Evolutionary conservation across 2,888 invertebrate genomes (phyloP), one percentile per base, ranked within the genome.

Genomic region (Diaprepes abbreviatus): DNA sequence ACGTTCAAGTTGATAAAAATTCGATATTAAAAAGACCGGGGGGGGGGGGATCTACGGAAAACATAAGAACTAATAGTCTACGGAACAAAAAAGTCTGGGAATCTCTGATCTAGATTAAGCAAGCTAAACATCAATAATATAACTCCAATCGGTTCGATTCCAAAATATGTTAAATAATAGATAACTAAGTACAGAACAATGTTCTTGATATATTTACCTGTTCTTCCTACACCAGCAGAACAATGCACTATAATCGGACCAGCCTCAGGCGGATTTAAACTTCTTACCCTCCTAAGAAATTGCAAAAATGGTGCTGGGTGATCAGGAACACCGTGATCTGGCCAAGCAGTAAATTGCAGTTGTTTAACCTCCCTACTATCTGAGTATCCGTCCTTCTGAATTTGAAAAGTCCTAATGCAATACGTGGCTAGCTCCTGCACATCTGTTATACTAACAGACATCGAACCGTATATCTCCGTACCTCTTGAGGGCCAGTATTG

Each of bases 301-400:
- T 98, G 96, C 74, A 99, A 87, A 86, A 99, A 97, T 0, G 98
- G 98, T 0, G 98, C 98, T 0, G 99, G 98, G 85, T 98, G 97
- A 83, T 98, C 98, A 1, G 99, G 98, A 2, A 99, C 98, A 1
- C 95, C 98, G 81, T 99, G 99, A 85, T 99, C 99, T 0, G 99
- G 98, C 99, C 99, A 99, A 3, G 98, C 98, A 0, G 98, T 99
- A 83, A 98, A 99, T 85, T 99, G 99, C 76, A 98, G 87, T 83
- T 99, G 99, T 79, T 97, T 95, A 60, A 99, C 92, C 84, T 99
- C 98, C 0, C 98, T 90, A 24, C 95, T 91, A 81, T 97, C 97
- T 48, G 91, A 90, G 76, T 90, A 90, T 14, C 92, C 93, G 78
- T 92, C 90, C 43, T 92, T 89, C 71, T 93, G 92, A 14, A 97